These are phyloP conservation scores for Zaprionus bogoriensis DNA, from an alignment of 2,888 invertebrate genomes.

Conservation along the genomic window DNA sequence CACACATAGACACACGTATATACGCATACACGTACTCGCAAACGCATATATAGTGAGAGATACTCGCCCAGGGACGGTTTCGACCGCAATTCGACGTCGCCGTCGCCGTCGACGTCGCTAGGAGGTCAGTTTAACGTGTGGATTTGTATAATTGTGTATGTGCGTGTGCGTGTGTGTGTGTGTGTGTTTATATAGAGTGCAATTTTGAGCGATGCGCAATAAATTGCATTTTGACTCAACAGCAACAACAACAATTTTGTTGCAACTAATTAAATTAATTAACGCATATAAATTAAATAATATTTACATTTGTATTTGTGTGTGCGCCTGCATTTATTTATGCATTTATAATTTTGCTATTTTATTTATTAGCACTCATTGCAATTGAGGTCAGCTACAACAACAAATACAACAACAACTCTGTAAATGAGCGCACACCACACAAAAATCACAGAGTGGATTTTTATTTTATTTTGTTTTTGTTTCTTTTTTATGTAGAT, in stretches of 20 bases:
- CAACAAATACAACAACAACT: conserved; percentile 30
- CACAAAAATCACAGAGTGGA: conserved; percentile 29
- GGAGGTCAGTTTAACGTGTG: conserved; percentile 73
- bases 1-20: conserved; percentile 10
- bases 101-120: conserved; percentile 23
- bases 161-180: conserved; percentile 5
- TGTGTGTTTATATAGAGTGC: conserved; percentile 27
- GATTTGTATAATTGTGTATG: conserved; percentile 45
- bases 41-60: conserved; percentile 47
- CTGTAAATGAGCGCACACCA: conserved; percentile 48
- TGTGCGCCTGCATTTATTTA: not conserved
- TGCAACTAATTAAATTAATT: conserved; percentile 59
- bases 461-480: not conserved
- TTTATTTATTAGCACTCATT: conserved; percentile 41
- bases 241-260: conserved; percentile 12
- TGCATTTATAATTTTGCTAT: conserved; percentile 17
- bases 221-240: conserved; percentile 60
- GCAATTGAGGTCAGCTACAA: conserved; percentile 43
- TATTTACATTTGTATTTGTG: conserved; percentile 29
- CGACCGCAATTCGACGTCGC: conserved; percentile 78
- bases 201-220: conserved; percentile 65
- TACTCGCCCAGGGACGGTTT: conserved; percentile 79
- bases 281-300: conserved; percentile 44
- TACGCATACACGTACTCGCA: not conserved
- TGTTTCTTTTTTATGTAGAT: conserved; percentile 21